A percentile compares a stretch with the other conserved stretches of the same genome.
Conservation (phyloP, 2,888 invertebrate species). For the Acanthoscelides obtectus region DNA sequence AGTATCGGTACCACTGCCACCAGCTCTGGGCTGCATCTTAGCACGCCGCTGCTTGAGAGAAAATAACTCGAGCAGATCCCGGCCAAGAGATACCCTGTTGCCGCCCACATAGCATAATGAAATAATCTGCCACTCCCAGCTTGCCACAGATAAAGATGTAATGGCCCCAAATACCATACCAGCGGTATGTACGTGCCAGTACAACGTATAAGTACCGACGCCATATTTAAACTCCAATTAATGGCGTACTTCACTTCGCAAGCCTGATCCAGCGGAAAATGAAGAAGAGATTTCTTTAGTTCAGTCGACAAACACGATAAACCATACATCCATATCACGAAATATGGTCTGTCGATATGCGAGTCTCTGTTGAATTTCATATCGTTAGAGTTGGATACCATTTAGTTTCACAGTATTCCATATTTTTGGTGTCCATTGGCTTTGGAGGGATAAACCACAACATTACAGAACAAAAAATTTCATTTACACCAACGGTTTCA, state of each 20-base stretch:
- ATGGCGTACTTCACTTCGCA: constrained; percentile 25
- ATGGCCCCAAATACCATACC: constrained; percentile 41
- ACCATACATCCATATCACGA: too few species aligned
- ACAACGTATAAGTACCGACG: constrained; percentile 12
- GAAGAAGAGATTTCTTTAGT: not conserved
- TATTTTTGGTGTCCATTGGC: too few species aligned
- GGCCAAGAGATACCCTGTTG: constrained; percentile 36
- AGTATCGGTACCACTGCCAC: too few species aligned
- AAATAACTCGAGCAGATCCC: constrained; percentile 8
- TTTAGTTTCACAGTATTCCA: too few species aligned
- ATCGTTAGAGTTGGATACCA: too few species aligned
- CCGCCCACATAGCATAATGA: constrained; percentile 44
- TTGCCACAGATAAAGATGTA: constrained; percentile 46
- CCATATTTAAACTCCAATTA: constrained; percentile 39
- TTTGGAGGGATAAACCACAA: too few species aligned
- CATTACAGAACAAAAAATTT: too few species aligned
- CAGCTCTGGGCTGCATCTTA: too few species aligned
- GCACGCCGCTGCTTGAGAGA: constrained; percentile 15
- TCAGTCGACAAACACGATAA: not conserved
- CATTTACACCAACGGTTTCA: too few species aligned
- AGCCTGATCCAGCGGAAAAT: constrained; percentile 9
- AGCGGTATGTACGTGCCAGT: not conserved
- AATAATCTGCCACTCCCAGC: constrained; percentile 48
- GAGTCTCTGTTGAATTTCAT: too few species aligned
- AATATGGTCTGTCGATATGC: too few species aligned